Percentiles rank a stretch among this genome's conserved stretches.
These are phyloP conservation scores for Drosophila simulans DNA, from an alignment of 1,140 invertebrate genomes.

Conservation along the genomic window DNA sequence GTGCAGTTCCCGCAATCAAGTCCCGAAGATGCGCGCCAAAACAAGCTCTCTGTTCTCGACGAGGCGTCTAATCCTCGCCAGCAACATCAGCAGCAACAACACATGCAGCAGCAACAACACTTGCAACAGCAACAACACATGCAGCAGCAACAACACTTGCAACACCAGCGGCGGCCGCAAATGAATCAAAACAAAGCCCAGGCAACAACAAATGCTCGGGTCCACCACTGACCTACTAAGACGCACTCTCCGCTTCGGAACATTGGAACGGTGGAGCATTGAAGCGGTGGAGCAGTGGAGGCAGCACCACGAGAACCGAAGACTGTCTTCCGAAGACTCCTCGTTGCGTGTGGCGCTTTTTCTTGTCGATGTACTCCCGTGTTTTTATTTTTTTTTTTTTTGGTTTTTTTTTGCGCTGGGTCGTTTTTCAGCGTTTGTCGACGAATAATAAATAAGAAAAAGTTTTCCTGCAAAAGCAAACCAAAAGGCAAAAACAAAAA, in stretches of 20 bases:
- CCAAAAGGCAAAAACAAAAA: conserved; percentile 34
- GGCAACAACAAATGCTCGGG: conserved; percentile 62
- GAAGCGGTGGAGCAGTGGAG: background rate
- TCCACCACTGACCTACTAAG: conserved; percentile 84
- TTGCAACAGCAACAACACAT: conserved; percentile 1
- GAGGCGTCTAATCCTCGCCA: conserved; percentile 39
- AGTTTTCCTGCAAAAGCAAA: conserved; percentile 79
- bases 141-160: conserved; percentile 4
- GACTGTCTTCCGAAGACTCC: conserved; percentile 23
- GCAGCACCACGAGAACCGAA: background rate
- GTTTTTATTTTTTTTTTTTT: conserved; percentile 23
- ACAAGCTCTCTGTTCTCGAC: conserved; percentile 48
- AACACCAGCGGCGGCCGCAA: conserved; percentile 41
- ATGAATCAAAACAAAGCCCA: conserved; percentile 65
- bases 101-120: background rate
- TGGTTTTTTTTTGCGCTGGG: conserved; percentile 40
- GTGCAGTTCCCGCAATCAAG: conserved; percentile 27
- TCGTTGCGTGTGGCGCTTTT: conserved; percentile 73
- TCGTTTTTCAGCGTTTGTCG: conserved; percentile 77
- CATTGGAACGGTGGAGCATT: background rate
- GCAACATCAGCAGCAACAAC: conserved; percentile 17
- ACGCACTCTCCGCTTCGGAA: conserved; percentile 37
- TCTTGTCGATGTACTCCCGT: conserved; percentile 30
- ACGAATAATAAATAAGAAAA: conserved; percentile 84
- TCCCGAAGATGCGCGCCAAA: conserved; percentile 52